Evolutionary conservation across 2,113 vertebrate species (phyloP).

Genomic region (Serinus canaria): DNA sequence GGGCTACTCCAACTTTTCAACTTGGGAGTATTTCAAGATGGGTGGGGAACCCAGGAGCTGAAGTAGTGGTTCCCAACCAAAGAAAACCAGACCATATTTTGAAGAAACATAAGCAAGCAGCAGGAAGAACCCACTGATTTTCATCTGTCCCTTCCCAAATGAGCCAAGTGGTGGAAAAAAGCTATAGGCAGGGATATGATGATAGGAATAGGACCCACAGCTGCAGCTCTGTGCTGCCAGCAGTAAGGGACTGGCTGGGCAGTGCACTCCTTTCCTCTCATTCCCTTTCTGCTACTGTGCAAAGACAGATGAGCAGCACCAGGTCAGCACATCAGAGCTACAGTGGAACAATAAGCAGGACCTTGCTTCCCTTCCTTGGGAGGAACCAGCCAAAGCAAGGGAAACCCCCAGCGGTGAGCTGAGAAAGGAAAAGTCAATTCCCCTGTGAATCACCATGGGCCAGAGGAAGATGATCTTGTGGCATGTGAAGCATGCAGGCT

Average conservation of each 20-base stretch:
- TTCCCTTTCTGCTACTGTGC: neutral
- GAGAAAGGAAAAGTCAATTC: conserved; percentile 1
- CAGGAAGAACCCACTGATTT: neutral
- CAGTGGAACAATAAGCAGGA: rapidly evolving
- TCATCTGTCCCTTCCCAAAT: neutral
- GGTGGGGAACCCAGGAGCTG: neutral
- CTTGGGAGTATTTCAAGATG: neutral
- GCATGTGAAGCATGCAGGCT: conserved; percentile 15
- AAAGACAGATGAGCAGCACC: neutral
- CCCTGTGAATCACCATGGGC: neutral
- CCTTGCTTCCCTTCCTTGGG: neutral
- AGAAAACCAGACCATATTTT: neutral
- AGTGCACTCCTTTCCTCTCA: neutral
- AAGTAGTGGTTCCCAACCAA: neutral
- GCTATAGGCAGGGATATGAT: neutral
- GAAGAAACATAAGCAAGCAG: neutral
- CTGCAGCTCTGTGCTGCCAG: conserved; percentile 19
- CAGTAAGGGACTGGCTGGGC: neutral
- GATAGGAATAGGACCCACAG: conserved; percentile 45
- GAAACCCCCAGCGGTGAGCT: neutral
- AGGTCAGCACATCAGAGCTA: neutral
- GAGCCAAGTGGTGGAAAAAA: conserved; percentile 41
- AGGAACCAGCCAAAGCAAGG: neutral
- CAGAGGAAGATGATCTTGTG: conserved; percentile 26
- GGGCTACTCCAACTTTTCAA: neutral